These are phyloP conservation scores for Mus caroli DNA, from an alignment of 2,797 vertebrate species.

Conservation along the genomic window DNA sequence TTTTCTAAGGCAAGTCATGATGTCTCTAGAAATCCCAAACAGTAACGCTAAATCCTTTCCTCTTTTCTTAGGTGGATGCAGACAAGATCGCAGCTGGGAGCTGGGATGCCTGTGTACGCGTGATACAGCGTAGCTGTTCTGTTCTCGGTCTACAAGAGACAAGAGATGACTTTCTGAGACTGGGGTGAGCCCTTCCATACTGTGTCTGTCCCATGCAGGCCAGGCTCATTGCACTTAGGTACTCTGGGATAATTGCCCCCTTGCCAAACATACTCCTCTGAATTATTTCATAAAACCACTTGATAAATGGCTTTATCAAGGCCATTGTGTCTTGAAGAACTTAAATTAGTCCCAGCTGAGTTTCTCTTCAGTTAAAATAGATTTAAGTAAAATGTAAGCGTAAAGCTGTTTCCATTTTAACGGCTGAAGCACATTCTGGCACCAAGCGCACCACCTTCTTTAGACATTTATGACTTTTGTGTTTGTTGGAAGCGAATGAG, in stretches of 20 bases:
- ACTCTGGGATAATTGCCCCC: slow-evolving; percentile 81
- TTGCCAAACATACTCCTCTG: slow-evolving; percentile 84
- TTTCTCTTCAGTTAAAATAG: slow-evolving; percentile 84
- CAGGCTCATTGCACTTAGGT: slow-evolving; percentile 77
- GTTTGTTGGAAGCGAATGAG: slow-evolving; percentile 72
- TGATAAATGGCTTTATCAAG: slow-evolving; percentile 87
- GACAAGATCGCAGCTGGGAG: background rate
- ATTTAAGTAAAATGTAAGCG: slow-evolving; percentile 89
- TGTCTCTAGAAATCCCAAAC: slow-evolving; percentile 48
- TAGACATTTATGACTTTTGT: slow-evolving; percentile 88
- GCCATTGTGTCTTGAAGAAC: slow-evolving; percentile 83
- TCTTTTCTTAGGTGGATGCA: slow-evolving; percentile 29
- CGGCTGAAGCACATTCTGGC: slow-evolving; percentile 86
- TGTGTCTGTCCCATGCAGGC: slow-evolving; percentile 17
- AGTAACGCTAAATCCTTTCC: background rate
- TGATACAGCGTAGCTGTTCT: background rate
- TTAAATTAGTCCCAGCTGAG: slow-evolving; percentile 88
- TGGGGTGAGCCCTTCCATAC: slow-evolving; percentile 35
- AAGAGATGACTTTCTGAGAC: slow-evolving; percentile 59
- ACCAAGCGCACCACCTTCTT: slow-evolving; percentile 87
- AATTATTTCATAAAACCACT: slow-evolving; percentile 84
- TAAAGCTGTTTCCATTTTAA: slow-evolving; percentile 89
- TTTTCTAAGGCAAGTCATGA: slow-evolving; percentile 42
- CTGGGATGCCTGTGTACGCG: background rate
- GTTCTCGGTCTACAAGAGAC: slow-evolving; percentile 3